These are phyloP conservation scores for Spea bombifrons DNA, from an alignment of 2,113 vertebrate genomes.

Conservation along the genomic window DNA sequence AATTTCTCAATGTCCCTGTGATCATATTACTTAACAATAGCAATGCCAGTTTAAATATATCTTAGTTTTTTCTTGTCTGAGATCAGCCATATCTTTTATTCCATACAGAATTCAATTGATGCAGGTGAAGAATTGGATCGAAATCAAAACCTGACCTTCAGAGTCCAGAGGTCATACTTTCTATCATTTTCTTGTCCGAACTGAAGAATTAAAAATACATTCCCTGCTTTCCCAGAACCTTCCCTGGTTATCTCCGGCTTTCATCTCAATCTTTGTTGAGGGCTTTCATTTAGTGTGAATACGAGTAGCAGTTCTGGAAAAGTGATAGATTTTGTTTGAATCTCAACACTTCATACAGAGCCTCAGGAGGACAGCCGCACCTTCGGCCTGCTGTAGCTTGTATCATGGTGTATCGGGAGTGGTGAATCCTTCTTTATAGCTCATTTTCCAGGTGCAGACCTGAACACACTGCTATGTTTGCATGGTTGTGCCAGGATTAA, in stretches of 20 bases:
- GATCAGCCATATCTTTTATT: not conserved
- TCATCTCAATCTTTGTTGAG: conserved; percentile 11
- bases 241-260: conserved; percentile 24
- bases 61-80: not conserved
- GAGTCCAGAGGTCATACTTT: conserved; percentile 10
- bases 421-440: conserved; percentile 34
- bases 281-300: conserved; percentile 32
- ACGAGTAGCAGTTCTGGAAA: conserved; percentile 22
- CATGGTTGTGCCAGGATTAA: conserved; percentile 33
- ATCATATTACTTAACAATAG: not conserved
- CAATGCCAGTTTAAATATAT: not conserved
- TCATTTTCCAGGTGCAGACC: conserved; percentile 29
- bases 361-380: not conserved
- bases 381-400: not conserved
- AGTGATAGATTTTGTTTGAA: conserved; percentile 24
- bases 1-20: not conserved
- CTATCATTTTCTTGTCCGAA: conserved; percentile 19
- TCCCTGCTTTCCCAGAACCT: not conserved
- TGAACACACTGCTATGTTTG: conserved; percentile 18
- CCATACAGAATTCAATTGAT: conserved; percentile 21
- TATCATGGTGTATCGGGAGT: conserved; percentile 38
- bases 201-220: conserved; percentile 40
- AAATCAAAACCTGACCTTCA: conserved; percentile 48
- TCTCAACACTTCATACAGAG: conserved; percentile 35
- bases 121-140: conserved; percentile 33